Evolutionary conservation across 2,797 vertebrate genomes (phyloP), one percentile per base, ranked within the genome.

Genomic region (Coccyzus lansbergi): DNA sequence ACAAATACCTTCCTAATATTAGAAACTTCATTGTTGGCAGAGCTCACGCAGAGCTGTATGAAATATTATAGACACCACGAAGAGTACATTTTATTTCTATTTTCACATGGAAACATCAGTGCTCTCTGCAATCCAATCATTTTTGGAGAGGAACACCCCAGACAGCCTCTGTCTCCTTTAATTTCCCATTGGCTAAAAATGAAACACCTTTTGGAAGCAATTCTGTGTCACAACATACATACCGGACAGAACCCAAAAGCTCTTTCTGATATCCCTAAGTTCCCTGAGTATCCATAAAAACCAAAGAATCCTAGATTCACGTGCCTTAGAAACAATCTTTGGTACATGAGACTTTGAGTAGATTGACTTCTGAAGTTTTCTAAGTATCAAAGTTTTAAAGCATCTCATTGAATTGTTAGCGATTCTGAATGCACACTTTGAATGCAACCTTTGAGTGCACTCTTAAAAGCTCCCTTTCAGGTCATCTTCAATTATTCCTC

Each of bases 251-350:
- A 48, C 12, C 18, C 29, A 19, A 59, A 63, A 53, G 18, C 26
- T 68, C 40, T 75, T 24, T 20, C 3, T 10, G 36, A 49, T 11
- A 36, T 9, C 5, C 0, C 0, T 22, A 6, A 1, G 3, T 28
- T 53, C 13, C 7, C 25, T 0, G 4, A 59, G 19, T 3, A n/a
- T 2, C 31, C 21, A 29, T 2, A 36, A 22, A 58, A 63, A 16
- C 1, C 0, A 0, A 40, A 67, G 25, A 75, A 36, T 13, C 19
- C 29, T 3, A 12, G 8, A 25, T 34, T 74, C 18, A 14, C 29
- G 28, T 36, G 26, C 8, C 52, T 44, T 7, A 56, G 24, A 38
- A 59, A 24, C 48, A 51, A 21, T 6, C 52, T 51, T 25, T 6
- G 14, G 21, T 38, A 12, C 29, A 2, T 6, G 11, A 83, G 25